Base-by-base conservation (phyloP, 2,888 invertebrate species). In the Aleiodes testaceus region DNA sequence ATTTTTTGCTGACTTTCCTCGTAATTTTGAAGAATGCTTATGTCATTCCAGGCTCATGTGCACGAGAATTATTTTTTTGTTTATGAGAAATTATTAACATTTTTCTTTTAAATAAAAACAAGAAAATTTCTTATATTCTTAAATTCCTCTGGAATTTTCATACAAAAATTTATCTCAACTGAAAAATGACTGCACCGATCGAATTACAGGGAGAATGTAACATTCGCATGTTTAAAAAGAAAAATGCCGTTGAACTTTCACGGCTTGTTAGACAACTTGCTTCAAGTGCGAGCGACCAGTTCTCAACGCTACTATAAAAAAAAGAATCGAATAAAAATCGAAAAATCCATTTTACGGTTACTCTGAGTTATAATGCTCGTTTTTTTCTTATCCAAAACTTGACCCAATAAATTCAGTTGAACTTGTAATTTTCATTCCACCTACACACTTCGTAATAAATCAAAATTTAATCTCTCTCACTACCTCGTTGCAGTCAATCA, bases 221-320 rank as follows among this genome's bases (percentile, higher is more conserved):
- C 64, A 69, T 70, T 55, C 30, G 65, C 16, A 53, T 66, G 66
- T 49, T 71, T 6, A 7, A 36, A 7, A 36, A 9, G 11, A 36
- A 75, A 75, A 75, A 74, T 70, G 72, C 69, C 63, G 74, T 67
- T 77, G 74, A 74, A 77, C 77, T 77, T 77, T 77, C 75, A 73
- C 73, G 59, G 44, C 22, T 36, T 36, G 16, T 59, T 14, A 59
- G 61, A 69, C 72, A 63, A 67, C 22, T 75, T 14, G 77, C 70
- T 72, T 74, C 75, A 74, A 75, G 74, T 73, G 75, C 72, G 73
- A 61, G 70, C 50, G 75, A 77, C 77, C 75, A 76, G 77, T 76
- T 77, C n/a, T 71, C 50, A 45, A 65, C 66, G 71, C 7, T 47
- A 6, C 2, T 26, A 49, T 53, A 44, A 61, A 61, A 59, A 16